phyloP scores from a whole-genome alignment of 2,113 vertebrate genomes.

The Eretmochelys imbricata region DNA sequence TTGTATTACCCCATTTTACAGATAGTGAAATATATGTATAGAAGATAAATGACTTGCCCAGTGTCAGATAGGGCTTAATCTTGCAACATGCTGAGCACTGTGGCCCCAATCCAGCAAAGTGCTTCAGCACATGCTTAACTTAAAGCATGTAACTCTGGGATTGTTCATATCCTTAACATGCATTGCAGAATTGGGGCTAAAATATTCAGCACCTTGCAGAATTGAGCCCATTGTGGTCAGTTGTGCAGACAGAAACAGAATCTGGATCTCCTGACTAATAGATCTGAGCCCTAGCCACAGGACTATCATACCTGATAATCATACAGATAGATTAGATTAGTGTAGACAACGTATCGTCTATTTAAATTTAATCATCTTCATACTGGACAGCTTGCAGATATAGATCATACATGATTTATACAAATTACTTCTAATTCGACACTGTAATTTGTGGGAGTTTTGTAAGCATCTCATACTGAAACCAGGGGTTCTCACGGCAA shows the following conservation, averaged over 20 bases:
- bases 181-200: fast-evolving
- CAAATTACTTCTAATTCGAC: not conserved
- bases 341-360: not conserved
- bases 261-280: not conserved
- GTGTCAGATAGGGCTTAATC: not conserved
- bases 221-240: not conserved
- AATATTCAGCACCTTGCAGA: not conserved
- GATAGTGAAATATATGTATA: not conserved
- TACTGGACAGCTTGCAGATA: not conserved
- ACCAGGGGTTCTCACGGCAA: not conserved
- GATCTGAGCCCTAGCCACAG: not conserved
- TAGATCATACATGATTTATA: not conserved
- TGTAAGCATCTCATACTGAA: constrained; percentile 5
- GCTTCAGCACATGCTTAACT: not conserved
- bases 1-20: not conserved
- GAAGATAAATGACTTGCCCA: not conserved
- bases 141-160: not conserved
- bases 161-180: not conserved
- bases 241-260: not conserved
- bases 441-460: not conserved
- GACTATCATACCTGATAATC: not conserved
- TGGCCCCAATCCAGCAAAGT: not conserved
- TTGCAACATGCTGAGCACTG: not conserved
- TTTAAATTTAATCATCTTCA: not conserved
- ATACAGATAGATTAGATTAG: not conserved